Conservation (phyloP, 2,797 vertebrate genomes). For the Leptatherina wallacei region DNA sequence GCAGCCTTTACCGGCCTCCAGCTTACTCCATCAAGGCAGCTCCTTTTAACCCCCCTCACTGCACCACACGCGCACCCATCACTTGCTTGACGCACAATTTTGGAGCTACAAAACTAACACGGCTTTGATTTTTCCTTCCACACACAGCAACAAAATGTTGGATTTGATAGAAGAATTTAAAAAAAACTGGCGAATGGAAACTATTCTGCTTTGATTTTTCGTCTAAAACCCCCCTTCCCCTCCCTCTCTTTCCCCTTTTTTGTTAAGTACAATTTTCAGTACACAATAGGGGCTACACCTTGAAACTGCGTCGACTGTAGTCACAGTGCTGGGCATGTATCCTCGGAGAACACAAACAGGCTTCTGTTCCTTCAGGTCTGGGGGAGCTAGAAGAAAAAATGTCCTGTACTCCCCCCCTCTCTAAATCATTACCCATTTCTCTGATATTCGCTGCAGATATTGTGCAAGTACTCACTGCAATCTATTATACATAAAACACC, state of each 20-base stretch:
- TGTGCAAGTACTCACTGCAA: conserved; percentile 84
- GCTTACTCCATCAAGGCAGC: conserved; percentile 72
- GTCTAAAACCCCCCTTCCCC: conserved; percentile 46
- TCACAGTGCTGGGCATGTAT: conserved; percentile 88
- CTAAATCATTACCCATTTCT: conserved; percentile 71
- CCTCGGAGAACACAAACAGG: conserved; percentile 82
- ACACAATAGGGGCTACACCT: conserved; percentile 89
- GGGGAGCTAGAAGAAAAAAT: conserved; percentile 55
- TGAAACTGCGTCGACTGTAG: conserved; percentile 89
- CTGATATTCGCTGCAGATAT: conserved; percentile 77
- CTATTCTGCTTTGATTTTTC: conserved; percentile 71
- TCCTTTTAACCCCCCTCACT: conserved; percentile 59
- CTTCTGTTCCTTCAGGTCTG: conserved; percentile 73
- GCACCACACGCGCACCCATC: conserved; percentile 49
- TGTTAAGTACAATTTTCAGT: conserved; percentile 80
- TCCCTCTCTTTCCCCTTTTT: conserved; percentile 45
- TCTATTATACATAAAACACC: conserved; percentile 91
- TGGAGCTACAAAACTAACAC: conserved; percentile 66
- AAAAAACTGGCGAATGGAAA: conserved; percentile 83
- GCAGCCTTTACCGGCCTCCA: conserved; percentile 74
- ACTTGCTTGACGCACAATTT: conserved; percentile 61
- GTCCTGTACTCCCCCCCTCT: conserved; percentile 65
- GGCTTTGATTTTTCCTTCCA: conserved; percentile 47
- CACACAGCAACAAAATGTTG: conserved; percentile 54
- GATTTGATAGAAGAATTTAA: conserved; percentile 45